Evolutionary conservation across 2,888 invertebrate genomes (phyloP), one percentile per base, ranked within the genome.

Genomic region (Rhagonycha fulva): DNA sequence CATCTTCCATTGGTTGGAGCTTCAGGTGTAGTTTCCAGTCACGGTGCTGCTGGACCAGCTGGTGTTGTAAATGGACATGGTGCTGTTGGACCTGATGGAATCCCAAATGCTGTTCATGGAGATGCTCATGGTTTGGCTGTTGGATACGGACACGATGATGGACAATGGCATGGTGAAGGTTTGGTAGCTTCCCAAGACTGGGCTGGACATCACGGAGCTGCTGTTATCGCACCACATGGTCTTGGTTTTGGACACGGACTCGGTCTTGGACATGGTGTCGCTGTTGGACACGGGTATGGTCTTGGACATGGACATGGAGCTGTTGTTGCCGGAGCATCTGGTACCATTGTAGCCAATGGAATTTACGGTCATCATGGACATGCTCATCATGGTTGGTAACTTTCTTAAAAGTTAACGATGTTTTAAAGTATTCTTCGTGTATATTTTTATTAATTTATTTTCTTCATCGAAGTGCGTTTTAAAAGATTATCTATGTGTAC

Each of bases 191-290:
- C 63, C 5, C 63, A 66, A 66, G 63, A 66, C 11, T 66, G 63
- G 63, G 63, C 77, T 70, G 71, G 74, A 68, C 68, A 75, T 23
- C 68, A 75, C 14, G 76, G 69, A 26, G 47, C 7, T 5, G 47
- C 47, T 9, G n/a, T 32, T n/a, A 32, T 32, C 32, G 32, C 32
- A 2, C 30, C 30, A 30, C 19, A 19, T 47, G n/a, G 47, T 47
- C 47, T 47, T 23, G 76, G 71, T 69, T 24, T 26, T 24, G 75
- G 71, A 26, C 76, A 76, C 28, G 80, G 80, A 30, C 79, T 77
- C 68, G 85, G 84, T 68, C 81, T 85, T 71, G 84, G 82, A n/a
- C 82, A 84, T 28, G 83, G 83, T 62, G 81, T 84, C 61, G 80
- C 84, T 28, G 81, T 82, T 14, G 84, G 78, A 26, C 83, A 84